These are phyloP conservation scores for Andricus curvator DNA, from an alignment of 2,888 invertebrate genomes.

Conservation along the genomic window DNA sequence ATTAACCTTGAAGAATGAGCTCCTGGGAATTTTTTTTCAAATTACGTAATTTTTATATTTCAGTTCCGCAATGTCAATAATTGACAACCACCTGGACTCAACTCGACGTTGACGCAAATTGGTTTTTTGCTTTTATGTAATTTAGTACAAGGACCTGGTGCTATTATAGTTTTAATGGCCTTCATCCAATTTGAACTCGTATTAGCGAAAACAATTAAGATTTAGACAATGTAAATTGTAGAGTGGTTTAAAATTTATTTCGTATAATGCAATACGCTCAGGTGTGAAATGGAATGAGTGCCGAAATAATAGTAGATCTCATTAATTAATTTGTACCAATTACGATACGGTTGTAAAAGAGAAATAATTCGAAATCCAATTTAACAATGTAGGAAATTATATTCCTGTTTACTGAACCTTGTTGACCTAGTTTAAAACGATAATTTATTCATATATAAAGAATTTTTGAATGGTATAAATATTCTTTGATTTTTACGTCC, in stretches of 20 bases:
- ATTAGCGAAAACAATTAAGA: slow-evolving; percentile 4
- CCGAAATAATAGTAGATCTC: not conserved
- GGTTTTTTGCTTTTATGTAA: slow-evolving; percentile 10
- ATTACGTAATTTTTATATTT: not conserved
- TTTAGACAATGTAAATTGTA: not conserved
- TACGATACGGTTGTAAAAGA: not conserved
- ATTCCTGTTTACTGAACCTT: not conserved
- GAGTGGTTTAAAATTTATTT: not conserved
- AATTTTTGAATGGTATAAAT: too few relatives aligned
- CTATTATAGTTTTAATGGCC: slow-evolving; percentile 10
- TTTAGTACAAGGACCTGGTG: slow-evolving; percentile 6
- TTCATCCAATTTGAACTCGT: not conserved
- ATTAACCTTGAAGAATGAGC: too few relatives aligned
- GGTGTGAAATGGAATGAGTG: not conserved
- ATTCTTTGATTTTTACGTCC: too few relatives aligned
- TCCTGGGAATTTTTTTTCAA: not conserved
- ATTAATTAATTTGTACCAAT: not conserved
- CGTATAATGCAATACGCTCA: not conserved
- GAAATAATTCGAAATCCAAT: not conserved
- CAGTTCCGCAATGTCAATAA: not conserved
- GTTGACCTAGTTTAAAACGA: not conserved
- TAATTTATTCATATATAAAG: not conserved
- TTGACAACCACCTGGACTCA: not conserved
- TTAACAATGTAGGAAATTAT: not conserved
- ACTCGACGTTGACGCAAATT: not conserved